Percentiles rank a stretch among this genome's conserved stretches.
These are phyloP conservation scores for Eupsilia transversa DNA, from an alignment of 2,888 invertebrate genomes.

Conservation along the genomic window DNA sequence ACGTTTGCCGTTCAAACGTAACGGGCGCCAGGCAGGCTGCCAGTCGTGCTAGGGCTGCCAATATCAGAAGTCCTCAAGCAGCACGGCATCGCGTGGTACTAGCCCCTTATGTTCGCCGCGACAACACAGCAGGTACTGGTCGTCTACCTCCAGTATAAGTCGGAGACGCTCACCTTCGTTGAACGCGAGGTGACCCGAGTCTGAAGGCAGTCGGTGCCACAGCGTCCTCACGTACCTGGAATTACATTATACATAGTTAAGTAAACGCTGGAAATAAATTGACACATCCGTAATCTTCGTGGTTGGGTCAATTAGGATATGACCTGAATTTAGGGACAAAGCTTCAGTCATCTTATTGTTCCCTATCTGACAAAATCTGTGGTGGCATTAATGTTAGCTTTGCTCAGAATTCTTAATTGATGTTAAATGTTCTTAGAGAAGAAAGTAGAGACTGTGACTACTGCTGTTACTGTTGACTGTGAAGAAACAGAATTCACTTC, in stretches of 20 bases:
- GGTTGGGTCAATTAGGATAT: constrained; percentile 31
- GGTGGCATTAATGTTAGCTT: too few species aligned
- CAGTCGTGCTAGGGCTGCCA: constrained; percentile 86
- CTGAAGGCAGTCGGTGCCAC: constrained; percentile 94
- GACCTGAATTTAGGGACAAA: constrained; percentile 36
- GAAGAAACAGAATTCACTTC: too few species aligned
- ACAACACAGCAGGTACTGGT: constrained; percentile 94
- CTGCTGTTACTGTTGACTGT: too few species aligned
- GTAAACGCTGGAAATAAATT: constrained; percentile 9
- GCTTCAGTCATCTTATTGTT: neutral
- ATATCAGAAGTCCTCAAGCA: constrained; percentile 89
- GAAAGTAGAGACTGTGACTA: neutral
- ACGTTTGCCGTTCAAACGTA: constrained; percentile 74
- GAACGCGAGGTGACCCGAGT: constrained; percentile 94
- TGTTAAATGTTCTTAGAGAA: neutral
- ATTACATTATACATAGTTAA: constrained; percentile 8
- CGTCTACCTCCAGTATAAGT: constrained; percentile 94
- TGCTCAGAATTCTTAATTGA: neutral
- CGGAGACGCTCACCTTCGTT: constrained; percentile 94
- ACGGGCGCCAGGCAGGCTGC: constrained; percentile 86
- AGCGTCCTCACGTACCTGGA: constrained; percentile 93
- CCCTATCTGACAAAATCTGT: neutral
- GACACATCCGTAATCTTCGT: constrained; percentile 21
- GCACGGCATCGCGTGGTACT: constrained; percentile 93
- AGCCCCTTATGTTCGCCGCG: constrained; percentile 94